These are phyloP conservation scores for Chrysopa pallens DNA, from an alignment of 1,140 invertebrate species.

Conservation along the genomic window DNA sequence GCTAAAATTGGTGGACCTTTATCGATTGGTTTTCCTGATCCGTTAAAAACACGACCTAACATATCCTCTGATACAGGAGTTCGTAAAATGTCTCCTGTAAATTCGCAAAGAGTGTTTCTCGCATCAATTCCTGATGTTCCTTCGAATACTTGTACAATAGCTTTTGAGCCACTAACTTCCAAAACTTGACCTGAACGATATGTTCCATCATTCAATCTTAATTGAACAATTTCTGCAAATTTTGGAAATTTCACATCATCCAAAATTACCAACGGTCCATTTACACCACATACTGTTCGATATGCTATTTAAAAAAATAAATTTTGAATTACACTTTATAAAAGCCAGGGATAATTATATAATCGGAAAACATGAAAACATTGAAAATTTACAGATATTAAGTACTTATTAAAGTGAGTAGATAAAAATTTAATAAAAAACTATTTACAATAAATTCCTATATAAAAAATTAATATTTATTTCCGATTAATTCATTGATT, in stretches of 20 bases:
- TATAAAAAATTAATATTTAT: too few relatives aligned
- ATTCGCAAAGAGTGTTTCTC: slow-evolving; percentile 51
- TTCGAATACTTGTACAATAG: slow-evolving; percentile 57
- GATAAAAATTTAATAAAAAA: too few relatives aligned
- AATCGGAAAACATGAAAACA: not conserved
- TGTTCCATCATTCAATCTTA: slow-evolving; percentile 43
- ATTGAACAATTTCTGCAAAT: slow-evolving; percentile 50
- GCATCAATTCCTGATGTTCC: slow-evolving; percentile 56
- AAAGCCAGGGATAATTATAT: too few relatives aligned
- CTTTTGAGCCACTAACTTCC: slow-evolving; percentile 50
- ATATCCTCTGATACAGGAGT: slow-evolving; percentile 59
- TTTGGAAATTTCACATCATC: slow-evolving; percentile 59
- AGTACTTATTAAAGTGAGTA: too few relatives aligned
- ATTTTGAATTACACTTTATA: too few relatives aligned
- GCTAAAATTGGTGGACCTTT: slow-evolving; percentile 45
- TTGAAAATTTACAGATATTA: not conserved
- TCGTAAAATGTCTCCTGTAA: slow-evolving; percentile 50
- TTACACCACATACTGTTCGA: slow-evolving; percentile 52
- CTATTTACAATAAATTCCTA: too few relatives aligned
- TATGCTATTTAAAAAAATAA: slow-evolving; percentile 21
- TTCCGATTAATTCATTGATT: not conserved
- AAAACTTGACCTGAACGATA: slow-evolving; percentile 46
- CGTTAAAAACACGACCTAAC: slow-evolving; percentile 55
- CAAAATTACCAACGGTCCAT: slow-evolving; percentile 51
- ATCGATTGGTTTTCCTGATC: slow-evolving; percentile 55